Percentiles rank a stretch among this genome's conserved stretches.
These are phyloP conservation scores for Pseudochirops cupreus DNA, from an alignment of 2,797 vertebrate genomes.

Conservation along the genomic window DNA sequence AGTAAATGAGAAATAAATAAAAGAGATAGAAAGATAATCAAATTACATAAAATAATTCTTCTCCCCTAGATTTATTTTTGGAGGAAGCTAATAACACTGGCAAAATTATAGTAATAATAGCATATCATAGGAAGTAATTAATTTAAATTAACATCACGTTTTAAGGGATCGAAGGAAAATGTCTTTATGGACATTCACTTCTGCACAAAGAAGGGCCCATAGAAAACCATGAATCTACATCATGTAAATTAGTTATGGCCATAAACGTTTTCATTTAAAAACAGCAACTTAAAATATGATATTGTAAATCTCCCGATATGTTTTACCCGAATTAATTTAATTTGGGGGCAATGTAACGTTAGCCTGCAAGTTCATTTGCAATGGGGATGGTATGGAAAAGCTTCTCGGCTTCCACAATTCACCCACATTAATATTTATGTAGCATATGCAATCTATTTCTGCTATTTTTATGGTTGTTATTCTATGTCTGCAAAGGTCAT, in stretches of 20 bases:
- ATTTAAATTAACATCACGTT: conserved; percentile 87
- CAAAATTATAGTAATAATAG: conserved; percentile 86
- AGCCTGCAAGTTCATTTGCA: conserved; percentile 82
- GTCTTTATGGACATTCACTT: conserved; percentile 73
- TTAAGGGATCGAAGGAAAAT: conserved; percentile 80
- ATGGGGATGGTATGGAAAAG: conserved; percentile 69
- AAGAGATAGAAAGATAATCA: conserved; percentile 90
- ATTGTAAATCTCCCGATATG: conserved; percentile 84
- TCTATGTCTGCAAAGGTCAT: conserved; percentile 87
- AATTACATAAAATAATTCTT: conserved; percentile 92
- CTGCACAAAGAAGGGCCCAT: conserved; percentile 80
- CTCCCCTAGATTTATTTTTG: conserved; percentile 86
- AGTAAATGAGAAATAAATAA: conserved; percentile 90
- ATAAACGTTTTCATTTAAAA: conserved; percentile 85
- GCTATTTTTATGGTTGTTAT: conserved; percentile 89
- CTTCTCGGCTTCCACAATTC: conserved; percentile 82
- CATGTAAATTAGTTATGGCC: conserved; percentile 84
- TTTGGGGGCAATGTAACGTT: conserved; percentile 77
- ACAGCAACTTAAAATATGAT: conserved; percentile 82
- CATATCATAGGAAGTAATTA: conserved; percentile 87
- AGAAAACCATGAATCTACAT: conserved; percentile 81
- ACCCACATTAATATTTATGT: conserved; percentile 87
- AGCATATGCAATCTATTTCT: conserved; percentile 86
- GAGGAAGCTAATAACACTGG: conserved; percentile 84
- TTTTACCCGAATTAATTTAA: conserved; percentile 83